phyloP scores from a whole-genome alignment of 2,113 vertebrate genomes.

The Equus quagga region DNA sequence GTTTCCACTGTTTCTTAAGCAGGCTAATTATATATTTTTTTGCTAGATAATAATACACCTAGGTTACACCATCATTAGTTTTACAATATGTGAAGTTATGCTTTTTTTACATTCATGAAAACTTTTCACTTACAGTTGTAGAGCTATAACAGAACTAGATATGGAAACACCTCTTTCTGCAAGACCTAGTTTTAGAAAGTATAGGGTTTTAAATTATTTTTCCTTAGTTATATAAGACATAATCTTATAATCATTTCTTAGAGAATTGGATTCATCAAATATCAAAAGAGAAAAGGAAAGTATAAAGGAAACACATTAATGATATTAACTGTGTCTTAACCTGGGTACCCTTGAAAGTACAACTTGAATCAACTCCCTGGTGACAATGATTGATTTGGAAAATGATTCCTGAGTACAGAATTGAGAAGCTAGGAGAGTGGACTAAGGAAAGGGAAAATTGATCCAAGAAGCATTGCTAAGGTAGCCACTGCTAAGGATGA shows the following conservation, averaged over 20 bases:
- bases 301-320: background rate
- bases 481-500: background rate
- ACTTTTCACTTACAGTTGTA: background rate
- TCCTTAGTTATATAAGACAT: background rate
- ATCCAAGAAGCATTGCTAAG: background rate
- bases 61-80: background rate
- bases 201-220: background rate
- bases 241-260: background rate
- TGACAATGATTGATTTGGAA: background rate
- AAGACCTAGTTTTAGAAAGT: background rate
- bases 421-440: background rate
- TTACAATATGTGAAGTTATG: background rate
- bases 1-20: background rate
- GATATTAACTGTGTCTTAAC: background rate
- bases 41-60: background rate
- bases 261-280: background rate
- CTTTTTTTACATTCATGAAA: background rate
- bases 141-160: background rate
- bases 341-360: background rate
- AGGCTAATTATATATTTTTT: background rate
- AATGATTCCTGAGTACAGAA: background rate
- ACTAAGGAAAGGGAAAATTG: background rate
- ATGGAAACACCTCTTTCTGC: background rate
- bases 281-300: background rate
- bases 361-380: background rate